Evolutionary conservation across 2,888 invertebrate genomes (phyloP).

Genomic region (Halictus ligatus): DNA sequence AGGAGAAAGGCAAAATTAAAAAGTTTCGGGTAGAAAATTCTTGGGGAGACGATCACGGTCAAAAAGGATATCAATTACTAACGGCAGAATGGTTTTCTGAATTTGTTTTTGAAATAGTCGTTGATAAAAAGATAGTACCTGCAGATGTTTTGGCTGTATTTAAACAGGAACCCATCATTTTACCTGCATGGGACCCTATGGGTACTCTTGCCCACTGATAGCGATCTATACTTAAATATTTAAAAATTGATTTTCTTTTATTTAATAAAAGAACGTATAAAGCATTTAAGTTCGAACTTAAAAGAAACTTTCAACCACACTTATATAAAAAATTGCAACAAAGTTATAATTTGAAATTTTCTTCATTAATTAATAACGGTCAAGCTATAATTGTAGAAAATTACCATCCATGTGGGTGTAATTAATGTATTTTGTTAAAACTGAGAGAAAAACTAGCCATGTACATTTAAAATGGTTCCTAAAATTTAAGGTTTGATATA

Average conservation of each 20-base stretch:
- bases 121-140: conserved; percentile 93
- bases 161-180: conserved; percentile 89
- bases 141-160: conserved; percentile 91
- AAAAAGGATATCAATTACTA: conserved; percentile 94
- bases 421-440: conserved; percentile 21
- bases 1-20: conserved; percentile 64
- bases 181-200: conserved; percentile 98
- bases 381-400: conserved; percentile 13
- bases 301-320: conserved; percentile 47
- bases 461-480: conserved; percentile 44
- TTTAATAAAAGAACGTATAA: conserved; percentile 55
- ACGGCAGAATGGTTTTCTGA: conserved; percentile 95
- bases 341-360: conserved; percentile 40
- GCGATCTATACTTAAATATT: conserved; percentile 55
- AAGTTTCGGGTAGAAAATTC: conserved; percentile 96
- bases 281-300: conserved; percentile 52
- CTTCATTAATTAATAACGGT: conserved; percentile 22
- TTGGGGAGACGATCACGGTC: conserved; percentile 95
- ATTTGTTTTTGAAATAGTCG: conserved; percentile 94
- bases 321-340: conserved; percentile 36
- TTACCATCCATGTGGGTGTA: conserved; percentile 10
- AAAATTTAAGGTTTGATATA: conserved; percentile 28
- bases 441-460: conserved; percentile 23
- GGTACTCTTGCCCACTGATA: conserved; percentile 89
- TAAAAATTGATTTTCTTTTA: conserved; percentile 47